Percentiles rank a stretch among this genome's conserved stretches.
These are phyloP conservation scores for Anser cygnoides DNA, from an alignment of 2,113 vertebrate genomes.

Conservation along the genomic window DNA sequence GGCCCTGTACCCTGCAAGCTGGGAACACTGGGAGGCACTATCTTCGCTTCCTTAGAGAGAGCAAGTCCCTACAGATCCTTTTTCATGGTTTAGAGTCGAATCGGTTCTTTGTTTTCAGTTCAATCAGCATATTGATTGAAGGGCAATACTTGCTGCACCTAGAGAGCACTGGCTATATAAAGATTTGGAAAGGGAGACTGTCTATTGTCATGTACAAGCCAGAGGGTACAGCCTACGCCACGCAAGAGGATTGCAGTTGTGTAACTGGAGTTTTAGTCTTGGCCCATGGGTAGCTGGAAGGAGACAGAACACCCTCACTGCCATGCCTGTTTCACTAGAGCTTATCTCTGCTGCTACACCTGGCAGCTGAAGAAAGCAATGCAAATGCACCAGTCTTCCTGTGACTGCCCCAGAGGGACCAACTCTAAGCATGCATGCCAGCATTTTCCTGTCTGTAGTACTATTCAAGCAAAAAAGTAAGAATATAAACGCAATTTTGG, in stretches of 20 bases:
- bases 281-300: not conserved
- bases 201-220: not conserved
- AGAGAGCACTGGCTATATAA: not conserved
- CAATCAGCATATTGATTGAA: not conserved
- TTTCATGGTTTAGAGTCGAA: conserved; percentile 35
- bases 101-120: conserved; percentile 41
- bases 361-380: conserved; percentile 2
- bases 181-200: conserved; percentile 35
- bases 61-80: not conserved
- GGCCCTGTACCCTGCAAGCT: not conserved
- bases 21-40: not conserved
- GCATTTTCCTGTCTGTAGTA: not conserved
- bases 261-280: not conserved
- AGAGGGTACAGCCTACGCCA: not conserved
- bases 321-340: not conserved
- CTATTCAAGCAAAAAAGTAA: not conserved
- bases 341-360: conserved; percentile 57
- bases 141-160: conserved; percentile 9
- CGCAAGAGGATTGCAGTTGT: not conserved
- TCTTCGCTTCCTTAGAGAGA: conserved; percentile 3
- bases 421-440: not conserved
- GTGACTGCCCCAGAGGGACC: not conserved
- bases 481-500: not conserved
- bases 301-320: not conserved
- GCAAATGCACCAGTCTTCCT: not conserved